These are phyloP conservation scores for Cheilosia vulpina DNA, from an alignment of 2,888 invertebrate species.

Conservation along the genomic window DNA sequence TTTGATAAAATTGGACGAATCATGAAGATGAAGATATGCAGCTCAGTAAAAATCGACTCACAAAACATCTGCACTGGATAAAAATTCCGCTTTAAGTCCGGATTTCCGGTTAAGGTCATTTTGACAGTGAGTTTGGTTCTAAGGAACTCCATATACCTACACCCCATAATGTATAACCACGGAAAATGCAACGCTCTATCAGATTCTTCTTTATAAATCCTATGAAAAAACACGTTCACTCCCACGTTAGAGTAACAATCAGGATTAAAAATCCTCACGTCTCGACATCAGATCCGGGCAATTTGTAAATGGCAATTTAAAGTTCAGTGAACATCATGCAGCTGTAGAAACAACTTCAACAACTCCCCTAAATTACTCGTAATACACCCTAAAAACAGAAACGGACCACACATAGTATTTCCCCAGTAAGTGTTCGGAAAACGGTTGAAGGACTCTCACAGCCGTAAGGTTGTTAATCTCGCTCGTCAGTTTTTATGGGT, in stretches of 20 bases:
- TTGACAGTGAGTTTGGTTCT: background rate
- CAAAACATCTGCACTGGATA: no score
- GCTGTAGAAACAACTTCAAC: constrained; percentile 1
- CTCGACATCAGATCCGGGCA: constrained; percentile 17
- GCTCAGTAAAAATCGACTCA: no score
- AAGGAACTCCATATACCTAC: background rate
- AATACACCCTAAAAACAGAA: constrained; percentile 14
- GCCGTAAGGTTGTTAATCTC: constrained; percentile 25
- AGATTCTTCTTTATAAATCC: background rate
- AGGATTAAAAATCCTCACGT: background rate
- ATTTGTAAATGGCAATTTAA: constrained; percentile 47
- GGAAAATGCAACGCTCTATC: no score
- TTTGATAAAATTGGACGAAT: no score
- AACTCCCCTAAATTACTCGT: constrained; percentile 13
- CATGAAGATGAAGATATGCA: no score
- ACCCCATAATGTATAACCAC: no score
- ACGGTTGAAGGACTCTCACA: constrained; percentile 15
- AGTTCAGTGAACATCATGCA: constrained; percentile 1
- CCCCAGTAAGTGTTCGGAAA: constrained; percentile 14
- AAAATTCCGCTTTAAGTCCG: no score
- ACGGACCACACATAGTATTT: constrained; percentile 3
- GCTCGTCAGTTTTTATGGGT: background rate
- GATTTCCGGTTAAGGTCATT: no score
- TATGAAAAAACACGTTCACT: background rate
- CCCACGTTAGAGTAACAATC: background rate